Percentiles rank a stretch among this genome's conserved stretches.
These are phyloP conservation scores for Notodonta ziczac DNA, from an alignment of 2,888 invertebrate genomes.

Conservation along the genomic window DNA sequence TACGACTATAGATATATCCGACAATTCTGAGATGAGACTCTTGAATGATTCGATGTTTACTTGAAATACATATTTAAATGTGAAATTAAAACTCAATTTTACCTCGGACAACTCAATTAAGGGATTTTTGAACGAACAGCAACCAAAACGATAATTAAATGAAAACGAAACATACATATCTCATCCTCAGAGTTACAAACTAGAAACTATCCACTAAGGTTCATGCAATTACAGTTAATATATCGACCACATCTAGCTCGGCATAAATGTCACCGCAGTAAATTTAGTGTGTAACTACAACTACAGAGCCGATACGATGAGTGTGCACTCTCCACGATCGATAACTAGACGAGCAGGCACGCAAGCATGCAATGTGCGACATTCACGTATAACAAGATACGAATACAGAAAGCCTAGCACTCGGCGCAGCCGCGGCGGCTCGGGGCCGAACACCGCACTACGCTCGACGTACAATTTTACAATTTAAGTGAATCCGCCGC, in stretches of 20 bases:
- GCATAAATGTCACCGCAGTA: conserved; percentile 38
- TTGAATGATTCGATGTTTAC: conserved; percentile 30
- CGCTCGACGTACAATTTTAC: conserved; percentile 6
- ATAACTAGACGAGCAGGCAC: conserved; percentile 46
- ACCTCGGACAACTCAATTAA: conserved; percentile 8
- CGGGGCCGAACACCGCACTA: conserved; percentile 24
- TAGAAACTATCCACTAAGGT: conserved; percentile 66
- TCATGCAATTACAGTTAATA: conserved; percentile 67
- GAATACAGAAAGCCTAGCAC: conserved; percentile 55
- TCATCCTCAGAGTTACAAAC: conserved; percentile 58
- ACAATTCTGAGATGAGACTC: conserved; percentile 35
- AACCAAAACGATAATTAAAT: conserved; percentile 20
- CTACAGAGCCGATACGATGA: conserved; percentile 46
- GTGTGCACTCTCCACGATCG: conserved; percentile 46
- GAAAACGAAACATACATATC: conserved; percentile 41
- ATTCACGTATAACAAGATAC: conserved; percentile 42
- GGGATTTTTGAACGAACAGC: neutral
- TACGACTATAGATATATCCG: conserved; percentile 17
- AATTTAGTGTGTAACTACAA: conserved; percentile 48
- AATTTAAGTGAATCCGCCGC: conserved; percentile 41
- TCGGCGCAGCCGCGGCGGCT: conserved; percentile 27
- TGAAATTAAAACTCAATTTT: conserved; percentile 2
- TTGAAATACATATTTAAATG: conserved; percentile 5
- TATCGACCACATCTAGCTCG: conserved; percentile 47
- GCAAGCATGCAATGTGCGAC: conserved; percentile 59